Base-by-base conservation (phyloP, 1,140 invertebrate genomes). In the Fopius arisanus region DNA sequence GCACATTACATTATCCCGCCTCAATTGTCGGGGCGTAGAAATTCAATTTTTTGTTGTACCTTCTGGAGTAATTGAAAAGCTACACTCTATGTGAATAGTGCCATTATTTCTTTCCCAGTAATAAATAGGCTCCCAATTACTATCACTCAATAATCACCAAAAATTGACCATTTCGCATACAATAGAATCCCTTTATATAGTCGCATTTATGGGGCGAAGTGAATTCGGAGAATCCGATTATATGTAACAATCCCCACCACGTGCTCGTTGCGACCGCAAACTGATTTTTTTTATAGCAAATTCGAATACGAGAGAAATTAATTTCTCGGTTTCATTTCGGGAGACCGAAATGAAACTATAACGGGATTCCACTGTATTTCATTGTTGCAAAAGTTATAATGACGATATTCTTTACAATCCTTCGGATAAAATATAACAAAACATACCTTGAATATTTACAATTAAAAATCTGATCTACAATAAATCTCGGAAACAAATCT, bases 1-100 rank as follows among this genome's bases (percentile, higher is more conserved):
- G 78, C 78, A 80, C 78, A 76, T 78, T 65, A 75, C 73, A 75
- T 77, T 75, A 77, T 75, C 71, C 48, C 72, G 65, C 73, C 74
- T 67, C 73, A 68, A 66, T 33, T 74, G 70, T 41, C 70, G 54
- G 75, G 70, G 62, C 63, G 40, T 63, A 67, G 26, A 73, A 67
- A 14, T 75, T 74, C 33, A 62, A 63, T 26, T 73, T 28, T 54
- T 51, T 63, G n/a, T n/a, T n/a, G 29, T 67, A 28, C 48, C 7
- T 67, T 67, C 63, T 74, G 41, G 37, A 37, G 54, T 59, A 26
- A 59, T 19, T 59, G 54, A 28, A 23, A 23, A 19, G 19, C 19
- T 59, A 59, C 23, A 59, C 14, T 37, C 33, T 19, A 14, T 19
- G 43, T 67, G 63, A 51, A 68, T 51, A 65, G 29, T 67, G 23